A percentile compares a stretch with the other conserved stretches of the same genome.
Conservation (phyloP, 2,113 vertebrate species). For the Zosterops pallidus region DNA sequence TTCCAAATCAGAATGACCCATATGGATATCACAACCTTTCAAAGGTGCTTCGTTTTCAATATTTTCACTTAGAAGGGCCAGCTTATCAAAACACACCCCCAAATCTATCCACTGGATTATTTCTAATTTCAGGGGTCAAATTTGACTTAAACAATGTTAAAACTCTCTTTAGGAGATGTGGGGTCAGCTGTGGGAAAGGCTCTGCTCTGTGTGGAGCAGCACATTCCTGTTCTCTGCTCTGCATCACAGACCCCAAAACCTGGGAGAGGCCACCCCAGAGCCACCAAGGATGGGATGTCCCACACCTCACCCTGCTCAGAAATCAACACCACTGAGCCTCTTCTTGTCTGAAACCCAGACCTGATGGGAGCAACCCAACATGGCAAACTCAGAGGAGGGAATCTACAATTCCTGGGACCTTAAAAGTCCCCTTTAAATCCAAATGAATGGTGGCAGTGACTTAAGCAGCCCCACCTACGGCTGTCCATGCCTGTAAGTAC, state of each 20-base stretch:
- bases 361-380: not conserved
- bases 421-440: not conserved
- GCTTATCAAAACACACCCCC: not conserved
- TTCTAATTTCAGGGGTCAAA: not conserved
- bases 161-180: not conserved
- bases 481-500: not conserved
- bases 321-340: not conserved
- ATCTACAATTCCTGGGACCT: not conserved
- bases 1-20: conserved; percentile 21
- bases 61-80: not conserved
- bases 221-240: not conserved
- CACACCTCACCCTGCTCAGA: not conserved
- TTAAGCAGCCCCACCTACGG: not conserved
- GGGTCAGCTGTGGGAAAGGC: not conserved
- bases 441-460: not conserved
- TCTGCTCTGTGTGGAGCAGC: not conserved
- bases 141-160: not conserved
- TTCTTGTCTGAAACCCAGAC: not conserved
- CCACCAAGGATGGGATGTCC: not conserved
- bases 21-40: conserved; percentile 10
- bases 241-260: rapidly evolving
- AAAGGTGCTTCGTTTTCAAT: not conserved
- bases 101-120: not conserved
- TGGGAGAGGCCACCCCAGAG: not conserved
- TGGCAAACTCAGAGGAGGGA: not conserved